phyloP scores from a whole-genome alignment of 2,797 vertebrate species.

The Alfaro cultratus region DNA sequence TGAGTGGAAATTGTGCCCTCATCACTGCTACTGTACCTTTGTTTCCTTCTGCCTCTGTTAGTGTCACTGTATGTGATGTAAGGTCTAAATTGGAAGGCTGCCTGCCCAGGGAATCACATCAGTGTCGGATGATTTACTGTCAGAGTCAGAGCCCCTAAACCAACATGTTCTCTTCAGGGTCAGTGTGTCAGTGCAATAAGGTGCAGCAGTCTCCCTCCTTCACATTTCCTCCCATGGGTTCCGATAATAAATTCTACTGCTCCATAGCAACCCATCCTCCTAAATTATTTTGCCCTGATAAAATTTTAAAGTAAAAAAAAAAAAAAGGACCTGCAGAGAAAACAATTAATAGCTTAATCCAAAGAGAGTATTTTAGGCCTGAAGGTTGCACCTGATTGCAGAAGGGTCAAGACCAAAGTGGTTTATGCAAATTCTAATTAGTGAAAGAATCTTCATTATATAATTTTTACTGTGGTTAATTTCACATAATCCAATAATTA shows the following conservation, averaged over 20 bases:
- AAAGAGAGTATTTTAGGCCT: slow-evolving; percentile 1
- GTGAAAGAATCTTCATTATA: not conserved
- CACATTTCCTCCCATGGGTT: slow-evolving; percentile 48
- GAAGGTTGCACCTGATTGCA: not conserved
- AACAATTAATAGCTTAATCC: not conserved
- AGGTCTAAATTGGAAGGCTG: slow-evolving; percentile 39
- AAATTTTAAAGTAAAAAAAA: slow-evolving; percentile 20
- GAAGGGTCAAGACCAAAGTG: not conserved
- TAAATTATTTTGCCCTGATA: slow-evolving; percentile 34
- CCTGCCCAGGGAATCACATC: slow-evolving; percentile 39
- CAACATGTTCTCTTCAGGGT: slow-evolving; percentile 71
- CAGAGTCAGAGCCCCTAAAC: slow-evolving; percentile 58
- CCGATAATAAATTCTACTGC: slow-evolving; percentile 52
- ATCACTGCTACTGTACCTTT: slow-evolving; percentile 19
- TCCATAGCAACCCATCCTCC: slow-evolving; percentile 24
- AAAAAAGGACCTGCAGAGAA: not conserved
- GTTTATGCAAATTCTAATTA: not conserved
- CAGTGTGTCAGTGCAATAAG: slow-evolving; percentile 72
- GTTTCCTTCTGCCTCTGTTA: slow-evolving; percentile 19
- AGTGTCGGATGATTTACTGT: slow-evolving; percentile 57
- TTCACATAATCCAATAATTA: not conserved
- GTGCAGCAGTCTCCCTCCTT: slow-evolving; percentile 58
- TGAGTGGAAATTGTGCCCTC: slow-evolving; percentile 16
- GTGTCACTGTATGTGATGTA: slow-evolving; percentile 21
- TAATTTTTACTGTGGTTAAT: not conserved